Conservation (phyloP, 2,888 invertebrate species). For the Acrobasis consociella region DNA sequence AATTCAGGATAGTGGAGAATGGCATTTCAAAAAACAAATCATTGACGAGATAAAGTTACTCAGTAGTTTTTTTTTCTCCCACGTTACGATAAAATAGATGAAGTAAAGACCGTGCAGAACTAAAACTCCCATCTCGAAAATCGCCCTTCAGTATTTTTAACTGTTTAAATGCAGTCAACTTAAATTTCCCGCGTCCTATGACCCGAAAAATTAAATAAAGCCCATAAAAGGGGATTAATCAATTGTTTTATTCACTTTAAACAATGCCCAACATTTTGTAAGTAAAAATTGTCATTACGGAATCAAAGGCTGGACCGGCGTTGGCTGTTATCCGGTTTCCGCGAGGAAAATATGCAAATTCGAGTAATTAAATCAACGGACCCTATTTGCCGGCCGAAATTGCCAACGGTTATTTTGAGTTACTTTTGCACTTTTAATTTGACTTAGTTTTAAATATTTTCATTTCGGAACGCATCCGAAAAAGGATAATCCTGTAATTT, state of each 20-base stretch:
- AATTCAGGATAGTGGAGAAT: no score
- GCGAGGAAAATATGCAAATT: conserved; percentile 66
- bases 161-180: no score
- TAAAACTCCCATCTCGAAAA: no score
- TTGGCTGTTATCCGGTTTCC: conserved; percentile 43
- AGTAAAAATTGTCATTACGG: conserved; percentile 49
- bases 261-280: conserved; percentile 13
- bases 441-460: conserved; percentile 29
- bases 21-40: no score
- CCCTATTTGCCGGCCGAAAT: conserved; percentile 55
- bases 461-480: conserved; percentile 1
- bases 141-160: no score
- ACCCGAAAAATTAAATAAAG: neutral
- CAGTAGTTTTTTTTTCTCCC: no score
- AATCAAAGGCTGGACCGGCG: conserved; percentile 55
- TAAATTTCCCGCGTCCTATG: neutral
- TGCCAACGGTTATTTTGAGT: conserved; percentile 50
- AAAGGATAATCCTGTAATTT: conserved; percentile 10
- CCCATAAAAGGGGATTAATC: conserved; percentile 6
- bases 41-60: no score
- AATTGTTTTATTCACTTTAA: conserved; percentile 17
- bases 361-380: conserved; percentile 63
- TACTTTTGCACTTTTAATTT: conserved; percentile 29
- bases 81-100: no score
- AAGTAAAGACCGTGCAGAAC: no score